Percentiles rank a stretch among this genome's conserved stretches.
Evolutionary conservation across 2,797 vertebrate genomes (phyloP).

Genomic region (Acridotheres tristis): DNA sequence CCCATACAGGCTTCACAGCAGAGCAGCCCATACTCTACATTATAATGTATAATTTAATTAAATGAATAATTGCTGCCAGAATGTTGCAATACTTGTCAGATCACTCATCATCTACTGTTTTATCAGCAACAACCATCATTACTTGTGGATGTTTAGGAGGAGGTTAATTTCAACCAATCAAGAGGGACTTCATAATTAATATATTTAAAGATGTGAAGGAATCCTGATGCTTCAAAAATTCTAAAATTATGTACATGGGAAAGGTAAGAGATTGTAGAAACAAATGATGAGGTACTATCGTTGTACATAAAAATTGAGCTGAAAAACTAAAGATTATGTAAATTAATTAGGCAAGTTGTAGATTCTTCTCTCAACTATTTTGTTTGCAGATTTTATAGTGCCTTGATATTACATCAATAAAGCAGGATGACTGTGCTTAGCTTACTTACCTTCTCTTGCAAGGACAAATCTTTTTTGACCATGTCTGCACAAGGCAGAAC

Average conservation of each 20-base stretch:
- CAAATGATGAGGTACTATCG: neutral
- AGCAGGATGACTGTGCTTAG: conserved; percentile 14
- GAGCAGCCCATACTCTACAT: neutral
- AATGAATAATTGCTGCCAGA: neutral
- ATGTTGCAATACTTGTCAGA: neutral
- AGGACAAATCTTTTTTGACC: neutral
- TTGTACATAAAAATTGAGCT: neutral
- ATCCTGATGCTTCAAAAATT: neutral
- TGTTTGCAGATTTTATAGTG: conserved; percentile 32
- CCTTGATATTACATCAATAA: conserved; percentile 25
- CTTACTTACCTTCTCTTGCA: neutral
- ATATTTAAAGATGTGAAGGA: neutral
- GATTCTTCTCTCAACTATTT: conserved; percentile 6
- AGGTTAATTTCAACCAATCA: conserved; percentile 2
- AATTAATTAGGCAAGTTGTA: neutral
- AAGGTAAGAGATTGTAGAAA: neutral
- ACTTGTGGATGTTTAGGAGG: neutral
- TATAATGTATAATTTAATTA: neutral
- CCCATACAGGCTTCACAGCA: neutral
- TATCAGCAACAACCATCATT: neutral
- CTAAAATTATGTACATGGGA: neutral
- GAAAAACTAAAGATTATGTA: neutral
- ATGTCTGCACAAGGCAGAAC: neutral
- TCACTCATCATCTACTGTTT: neutral
- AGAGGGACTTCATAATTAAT: neutral